Evolutionary conservation across 2,888 invertebrate species (phyloP), one percentile per base, ranked within the genome.

Genomic region (Osmoderma eremita): DNA sequence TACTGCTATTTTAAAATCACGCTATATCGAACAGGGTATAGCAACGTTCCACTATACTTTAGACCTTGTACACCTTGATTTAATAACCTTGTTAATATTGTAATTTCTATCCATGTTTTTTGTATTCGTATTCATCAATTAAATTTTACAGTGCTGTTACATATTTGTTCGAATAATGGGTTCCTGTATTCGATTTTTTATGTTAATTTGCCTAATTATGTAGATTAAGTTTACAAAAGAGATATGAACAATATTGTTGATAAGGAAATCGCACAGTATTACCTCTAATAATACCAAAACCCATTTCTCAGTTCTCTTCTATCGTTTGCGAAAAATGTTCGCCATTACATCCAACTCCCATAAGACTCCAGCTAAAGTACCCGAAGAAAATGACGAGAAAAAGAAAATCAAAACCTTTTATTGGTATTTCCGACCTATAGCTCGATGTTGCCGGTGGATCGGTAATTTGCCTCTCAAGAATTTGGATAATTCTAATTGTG

Each of bases 381-480:
- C 30, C 30, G 30, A 30, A 3, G 30, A 1, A 8, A 30, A 30
- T 8, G 8, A 10, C 39, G 39, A 13, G n/a, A 8, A 5, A 3
- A 20, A 24, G 15, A n/a, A 17, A 5, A 17, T 24, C 18, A 73
- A 69, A 67, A 67, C 72, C 6, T 76, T 75, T 63, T 76, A 72
- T 62, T 75, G 72, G 72, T 74, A 75, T 56, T 74, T 75, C 49
- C 70, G 72, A 22, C 76, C 75, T 18, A 67, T 75, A 5, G 75
- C 72, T 6, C 20, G 74, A 5, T 56, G 71, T 5, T 69, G 70
- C 50, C 74, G 73, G 70, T 15, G 69, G 1, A 22, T 72, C 39
- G 76, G 76, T 12, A 70, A 72, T n/a, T 71, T 75, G 50, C 74
- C 76, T 5, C 22, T 76, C 36, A 68, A 75, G 67, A 75, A 75